Evolutionary conservation across 1,140 invertebrate genomes (phyloP).

Genomic region (Drosophila sulfurigaster): DNA sequence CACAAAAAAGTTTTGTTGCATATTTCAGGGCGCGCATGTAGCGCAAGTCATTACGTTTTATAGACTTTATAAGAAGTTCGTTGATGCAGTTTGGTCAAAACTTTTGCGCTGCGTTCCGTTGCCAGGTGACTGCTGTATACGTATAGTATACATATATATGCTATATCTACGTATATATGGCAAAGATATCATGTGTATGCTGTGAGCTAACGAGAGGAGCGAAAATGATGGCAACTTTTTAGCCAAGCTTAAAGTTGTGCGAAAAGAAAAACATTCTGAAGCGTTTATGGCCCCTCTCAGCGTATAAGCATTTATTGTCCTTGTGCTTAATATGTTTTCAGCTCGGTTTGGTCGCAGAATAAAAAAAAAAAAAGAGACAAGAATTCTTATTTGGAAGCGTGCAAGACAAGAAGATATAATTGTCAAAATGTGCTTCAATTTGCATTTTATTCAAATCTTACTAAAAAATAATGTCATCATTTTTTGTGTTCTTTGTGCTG

Average conservation of each 20-base stretch:
- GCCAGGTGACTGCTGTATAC: conserved; percentile 36
- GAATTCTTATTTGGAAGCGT: background rate
- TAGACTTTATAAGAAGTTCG: conserved; percentile 81
- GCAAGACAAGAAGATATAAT: conserved; percentile 19
- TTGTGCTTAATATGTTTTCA: conserved; percentile 33
- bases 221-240: conserved; percentile 17
- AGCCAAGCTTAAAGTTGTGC: conserved; percentile 36
- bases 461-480: conserved; percentile 24
- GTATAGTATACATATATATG: conserved; percentile 18
- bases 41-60: conserved; percentile 81
- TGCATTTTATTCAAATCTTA: conserved; percentile 18
- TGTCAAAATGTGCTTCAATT: conserved; percentile 21
- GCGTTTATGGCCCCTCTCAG: conserved; percentile 22
- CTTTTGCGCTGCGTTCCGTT: conserved; percentile 58
- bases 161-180: conserved; percentile 3
- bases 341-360: background rate
- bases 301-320: conserved; percentile 23
- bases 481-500: background rate
- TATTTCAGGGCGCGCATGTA: conserved; percentile 72
- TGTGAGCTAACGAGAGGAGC: background rate
- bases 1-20: conserved; percentile 75
- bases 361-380: no score
- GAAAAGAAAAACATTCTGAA: conserved; percentile 39
- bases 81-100: conserved; percentile 75
- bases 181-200: conserved; percentile 11